Conservation (phyloP, 2,888 invertebrate species). For the Rotaria sp. region DNA sequence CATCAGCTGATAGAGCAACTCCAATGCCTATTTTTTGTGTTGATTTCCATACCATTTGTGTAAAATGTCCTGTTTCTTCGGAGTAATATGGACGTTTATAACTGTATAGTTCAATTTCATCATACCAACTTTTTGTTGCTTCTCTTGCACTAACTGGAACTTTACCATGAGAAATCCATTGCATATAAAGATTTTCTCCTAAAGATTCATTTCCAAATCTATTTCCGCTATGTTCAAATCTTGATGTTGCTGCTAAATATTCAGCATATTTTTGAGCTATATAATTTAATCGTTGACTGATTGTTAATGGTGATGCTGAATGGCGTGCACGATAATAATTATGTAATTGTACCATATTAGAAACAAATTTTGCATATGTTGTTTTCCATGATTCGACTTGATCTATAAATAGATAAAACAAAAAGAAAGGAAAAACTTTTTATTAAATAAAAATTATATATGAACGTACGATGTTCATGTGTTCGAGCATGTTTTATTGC, state of each 20-base stretch:
- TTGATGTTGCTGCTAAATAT: not conserved
- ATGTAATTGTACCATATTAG: not conserved
- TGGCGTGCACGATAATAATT: slow-evolving; percentile 15
- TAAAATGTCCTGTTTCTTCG: slow-evolving; percentile 66
- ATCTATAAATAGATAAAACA: not conserved
- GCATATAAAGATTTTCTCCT: slow-evolving; percentile 23
- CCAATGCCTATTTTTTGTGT: slow-evolving; percentile 71
- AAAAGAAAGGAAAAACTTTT: not conserved
- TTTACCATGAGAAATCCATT: slow-evolving; percentile 1
- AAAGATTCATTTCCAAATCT: not conserved
- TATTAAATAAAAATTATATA: not conserved
- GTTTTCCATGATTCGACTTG: not conserved
- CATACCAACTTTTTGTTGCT: slow-evolving; percentile 3
- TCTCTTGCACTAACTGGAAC: not conserved
- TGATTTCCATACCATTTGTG: slow-evolving; percentile 74
- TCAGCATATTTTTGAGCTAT: slow-evolving; percentile 1
- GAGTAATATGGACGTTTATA: not conserved
- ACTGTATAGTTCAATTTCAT: not conserved
- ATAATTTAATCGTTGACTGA: not conserved
- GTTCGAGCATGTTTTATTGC: not conserved
- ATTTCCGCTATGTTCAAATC: slow-evolving; percentile 2
- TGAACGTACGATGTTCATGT: not conserved
- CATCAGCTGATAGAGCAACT: slow-evolving; percentile 66
- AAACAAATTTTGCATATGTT: not conserved
- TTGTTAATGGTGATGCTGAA: not conserved